Conservation (phyloP, 2,888 invertebrate genomes). For the Machimus rusticus region DNA sequence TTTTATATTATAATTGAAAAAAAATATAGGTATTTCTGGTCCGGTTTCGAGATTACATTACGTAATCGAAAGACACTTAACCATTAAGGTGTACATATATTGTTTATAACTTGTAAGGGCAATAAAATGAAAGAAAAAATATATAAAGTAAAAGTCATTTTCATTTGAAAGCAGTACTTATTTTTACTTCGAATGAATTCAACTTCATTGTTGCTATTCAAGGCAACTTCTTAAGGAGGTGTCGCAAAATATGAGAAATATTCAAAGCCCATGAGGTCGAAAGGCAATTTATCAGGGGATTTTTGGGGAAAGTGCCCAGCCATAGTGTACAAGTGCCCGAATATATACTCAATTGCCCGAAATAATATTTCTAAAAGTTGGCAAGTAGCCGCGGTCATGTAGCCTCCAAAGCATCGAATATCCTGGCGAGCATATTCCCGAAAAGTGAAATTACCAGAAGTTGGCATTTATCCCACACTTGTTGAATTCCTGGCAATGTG, state of each 20-base stretch:
- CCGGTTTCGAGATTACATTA: too few relatives aligned
- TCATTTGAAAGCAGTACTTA: background rate
- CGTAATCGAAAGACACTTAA: too few relatives aligned
- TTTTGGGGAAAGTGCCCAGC: background rate
- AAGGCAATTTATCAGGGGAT: background rate
- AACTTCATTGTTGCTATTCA: background rate
- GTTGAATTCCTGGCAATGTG: constrained; percentile 23
- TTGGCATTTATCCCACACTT: constrained; percentile 26
- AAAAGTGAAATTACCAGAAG: constrained; percentile 21
- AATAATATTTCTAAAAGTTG: constrained; percentile 7
- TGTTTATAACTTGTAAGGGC: too few relatives aligned
- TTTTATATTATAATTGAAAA: too few relatives aligned
- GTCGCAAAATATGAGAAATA: background rate
- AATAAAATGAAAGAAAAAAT: too few relatives aligned
- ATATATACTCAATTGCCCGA: background rate
- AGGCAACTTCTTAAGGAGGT: too few relatives aligned
- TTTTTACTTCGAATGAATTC: background rate
- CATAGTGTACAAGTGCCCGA: background rate
- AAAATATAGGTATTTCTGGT: too few relatives aligned
- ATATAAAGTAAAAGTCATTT: background rate
- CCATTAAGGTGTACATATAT: too few relatives aligned
- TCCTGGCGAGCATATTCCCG: constrained; percentile 10
- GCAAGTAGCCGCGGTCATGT: constrained; percentile 2
- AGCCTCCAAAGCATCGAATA: background rate
- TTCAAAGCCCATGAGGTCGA: background rate